Base-by-base conservation (phyloP, 2,113 vertebrate genomes). In the Varanus komodoensis region DNA sequence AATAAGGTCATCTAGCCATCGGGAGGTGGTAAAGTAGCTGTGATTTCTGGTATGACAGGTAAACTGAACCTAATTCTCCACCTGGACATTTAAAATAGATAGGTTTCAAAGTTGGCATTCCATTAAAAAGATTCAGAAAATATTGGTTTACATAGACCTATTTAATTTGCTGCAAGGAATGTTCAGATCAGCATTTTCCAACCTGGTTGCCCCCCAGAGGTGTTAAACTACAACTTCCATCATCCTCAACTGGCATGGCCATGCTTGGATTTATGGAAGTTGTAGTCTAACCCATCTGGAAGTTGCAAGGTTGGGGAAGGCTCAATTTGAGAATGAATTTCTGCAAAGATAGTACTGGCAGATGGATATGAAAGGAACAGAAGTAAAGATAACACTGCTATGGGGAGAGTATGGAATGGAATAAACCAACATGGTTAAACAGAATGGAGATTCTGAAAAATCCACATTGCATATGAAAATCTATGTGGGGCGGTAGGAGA, bases 61-160 rank as follows among this genome's bases (percentile, higher is more conserved):
- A 52, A 19, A 75, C 50, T n/a, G 11, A 32, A 89, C 75, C 75
- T 89, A 38, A 89, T 84, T 71, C 38, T 25, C 29, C 48, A 27
- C 38, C n/a, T 21, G 67, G 81, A 68, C 81, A 77, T 89, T 78
- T 89, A 64, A 84, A 89, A 84, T 25, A 88, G 48, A 64, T 34
- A 57, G 32, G 54, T 27, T 84, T 84, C 81, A 89, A 77, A 77
- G 29, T 8, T 77, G 54, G 84, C 38, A 77, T 77, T 77, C 69
- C 19, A 89, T 77, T 89, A n/a, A 48, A 84, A 77, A 50, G 81
- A 89, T 84, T 84, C 9, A 89, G 57, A 38, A 50, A 3, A 25
- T 64, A 89, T 17, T 61, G 57, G 57, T 82, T 71, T 38, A 54
- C 50, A 12, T 11, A 34, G 7, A 23, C 0, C 48, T 17, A 15